Base-by-base conservation (phyloP, 1,140 invertebrate genomes). In the Drosophila lini region DNA sequence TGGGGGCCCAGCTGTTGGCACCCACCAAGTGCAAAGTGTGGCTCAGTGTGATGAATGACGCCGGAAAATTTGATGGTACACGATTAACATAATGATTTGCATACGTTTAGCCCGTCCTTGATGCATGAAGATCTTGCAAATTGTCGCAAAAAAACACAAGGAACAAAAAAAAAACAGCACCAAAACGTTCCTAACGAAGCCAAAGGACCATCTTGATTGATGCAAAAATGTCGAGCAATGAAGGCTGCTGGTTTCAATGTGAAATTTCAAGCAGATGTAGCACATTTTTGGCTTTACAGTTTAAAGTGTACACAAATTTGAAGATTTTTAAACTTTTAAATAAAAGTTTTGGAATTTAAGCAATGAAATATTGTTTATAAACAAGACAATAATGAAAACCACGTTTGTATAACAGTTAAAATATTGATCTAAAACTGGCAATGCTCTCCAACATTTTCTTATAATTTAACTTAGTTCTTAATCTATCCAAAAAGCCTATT, bases 11-110 rank as follows among this genome's bases (percentile, higher is more conserved):
- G 50, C 60, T 63, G 50, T 53, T 63, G 53, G 36, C 40, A 50
- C n/a, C 34, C 16, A 41, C 34, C 60, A 41, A 22, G 44, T 38
- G 67, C 41, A 59, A 59, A 47, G 42, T 71, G 68, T 36, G 68
- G 65, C 68, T 70, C 68, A 58, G 34, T 58, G 68, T 71, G 69
- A 71, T 71, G 67, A 71, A 71, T 59, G 65, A 59, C 44, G 55
- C 53, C 44, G 69, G 55, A 71, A 71, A 71, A 71, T 71, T 71
- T 71, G 69, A 71, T 71, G 69, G 67, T 31, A 42, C 44, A 41
- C 67, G 69, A 71, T 71, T 71, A 71, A 71, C 69, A 71, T 71
- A 71, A 71, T 71, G 53, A 71, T 71, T 71, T 71, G 69, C 69
- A 71, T 71, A 71, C 67, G 68, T 70, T 71, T 58, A 71, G 68